phyloP scores from a whole-genome alignment of 1,140 invertebrate species.

The Drosophila seguyi region DNA sequence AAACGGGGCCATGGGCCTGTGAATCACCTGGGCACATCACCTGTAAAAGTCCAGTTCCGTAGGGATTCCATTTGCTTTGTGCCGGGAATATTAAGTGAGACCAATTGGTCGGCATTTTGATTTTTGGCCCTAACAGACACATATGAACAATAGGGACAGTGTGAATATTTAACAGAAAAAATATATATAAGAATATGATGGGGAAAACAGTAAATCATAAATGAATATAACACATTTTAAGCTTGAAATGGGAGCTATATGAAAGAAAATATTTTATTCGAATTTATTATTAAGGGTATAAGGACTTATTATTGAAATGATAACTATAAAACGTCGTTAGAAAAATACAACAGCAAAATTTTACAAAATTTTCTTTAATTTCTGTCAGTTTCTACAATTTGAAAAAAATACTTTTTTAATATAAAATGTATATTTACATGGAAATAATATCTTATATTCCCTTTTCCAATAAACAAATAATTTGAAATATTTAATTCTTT shows the following conservation, averaged over 20 bases:
- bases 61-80: conserved; percentile 44
- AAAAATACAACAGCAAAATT: neutral
- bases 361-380: too few species aligned
- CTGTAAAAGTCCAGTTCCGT: conserved; percentile 52
- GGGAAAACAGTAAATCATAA: neutral
- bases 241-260: neutral
- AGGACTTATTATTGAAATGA: neutral
- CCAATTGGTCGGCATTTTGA: conserved; percentile 25
- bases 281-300: too few species aligned
- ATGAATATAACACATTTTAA: too few species aligned
- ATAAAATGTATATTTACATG: too few species aligned
- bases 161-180: neutral
- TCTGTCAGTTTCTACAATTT: too few species aligned
- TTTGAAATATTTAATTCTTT: too few species aligned
- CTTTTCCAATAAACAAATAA: too few species aligned
- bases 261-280: neutral
- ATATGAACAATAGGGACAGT: neutral
- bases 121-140: conserved; percentile 5
- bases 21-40: conserved; percentile 62
- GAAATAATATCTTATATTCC: too few species aligned
- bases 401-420: too few species aligned
- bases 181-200: neutral
- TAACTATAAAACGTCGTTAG: neutral
- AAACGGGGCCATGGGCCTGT: conserved; percentile 32
- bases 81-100: conserved; percentile 51